Evolutionary conservation across 2,113 vertebrate species (phyloP), one percentile per base, ranked within the genome.

Genomic region (Clupea harengus): DNA sequence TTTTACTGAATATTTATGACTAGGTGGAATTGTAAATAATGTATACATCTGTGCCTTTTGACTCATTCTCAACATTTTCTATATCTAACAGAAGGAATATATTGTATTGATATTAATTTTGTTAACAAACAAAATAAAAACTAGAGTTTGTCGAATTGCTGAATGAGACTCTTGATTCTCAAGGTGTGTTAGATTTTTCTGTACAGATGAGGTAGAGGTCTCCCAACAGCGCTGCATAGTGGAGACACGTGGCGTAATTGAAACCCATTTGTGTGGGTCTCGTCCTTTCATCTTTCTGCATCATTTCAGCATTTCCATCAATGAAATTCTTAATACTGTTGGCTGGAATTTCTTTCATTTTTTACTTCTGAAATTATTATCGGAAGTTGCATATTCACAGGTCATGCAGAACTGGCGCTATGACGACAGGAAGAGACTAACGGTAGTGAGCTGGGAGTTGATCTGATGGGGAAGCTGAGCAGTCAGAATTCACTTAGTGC

Each of bases 1-100:
- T 96, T 97, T 94, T 95, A 97, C 95, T 97, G 95, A 95, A 95
- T 99, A 99, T 99, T 99, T 99, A 99, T 99, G 96, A 97, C 94
- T 95, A 94, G 95, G 95, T 93, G 93, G 93, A 95, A 91, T 92
- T 99, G 97, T 99, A 98, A 88, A 99, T 99, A 98, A 94, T 99
- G 97, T 99, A 98, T 95, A 98, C 92, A 98, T 94, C 96, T 93
- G 96, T 97, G 97, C 97, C 97, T 99, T 99, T 96, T 94, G 92
- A 97, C 96, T 97, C 97, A 96, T 96, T 97, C 96, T 95, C 95
- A 93, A 94, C 89, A 93, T 98, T 98, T 98, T 98, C 96, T 98
- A 98, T 95, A 95, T 95, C 96, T 95, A 96, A 93, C 92, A 88
- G 89, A 90, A 90, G 93, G 93, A 95, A 92, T 95, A 95, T 95